Percentiles rank a stretch among this genome's conserved stretches.
Conservation (phyloP, 2,797 vertebrate genomes). For the Chloroceryle amazona region DNA sequence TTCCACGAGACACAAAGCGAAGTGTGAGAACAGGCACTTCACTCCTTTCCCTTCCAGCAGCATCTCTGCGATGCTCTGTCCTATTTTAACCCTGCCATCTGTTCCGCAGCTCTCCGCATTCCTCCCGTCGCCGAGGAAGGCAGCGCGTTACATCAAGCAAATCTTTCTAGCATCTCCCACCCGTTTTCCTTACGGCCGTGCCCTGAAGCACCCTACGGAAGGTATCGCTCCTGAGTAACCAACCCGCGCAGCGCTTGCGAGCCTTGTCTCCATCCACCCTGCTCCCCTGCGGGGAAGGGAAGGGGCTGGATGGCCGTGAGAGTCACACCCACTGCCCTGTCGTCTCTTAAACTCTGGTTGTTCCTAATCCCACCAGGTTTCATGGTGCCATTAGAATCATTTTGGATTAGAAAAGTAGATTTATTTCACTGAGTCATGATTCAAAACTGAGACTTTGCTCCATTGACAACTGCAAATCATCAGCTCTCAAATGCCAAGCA, state of each 20-base stretch:
- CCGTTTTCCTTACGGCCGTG: background rate
- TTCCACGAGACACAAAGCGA: background rate
- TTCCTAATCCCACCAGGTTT: background rate
- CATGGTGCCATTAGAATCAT: background rate
- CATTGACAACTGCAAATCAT: conserved; percentile 38
- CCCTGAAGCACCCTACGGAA: background rate
- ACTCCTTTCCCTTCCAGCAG: conserved; percentile 39
- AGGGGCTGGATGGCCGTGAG: background rate
- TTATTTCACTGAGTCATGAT: conserved; percentile 62
- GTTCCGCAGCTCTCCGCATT: background rate
- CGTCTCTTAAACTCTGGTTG: background rate
- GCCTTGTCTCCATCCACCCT: background rate
- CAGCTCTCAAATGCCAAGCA: conserved; percentile 7
- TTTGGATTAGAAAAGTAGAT: background rate
- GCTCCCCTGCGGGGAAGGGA: background rate
- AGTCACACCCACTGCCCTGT: background rate
- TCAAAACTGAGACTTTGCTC: conserved; percentile 10
- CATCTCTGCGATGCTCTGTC: conserved; percentile 1
- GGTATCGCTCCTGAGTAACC: accelerated
- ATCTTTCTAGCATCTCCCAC: background rate
- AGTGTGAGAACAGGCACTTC: conserved; percentile 60
- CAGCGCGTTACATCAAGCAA: background rate
- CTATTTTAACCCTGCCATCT: conserved; percentile 74
- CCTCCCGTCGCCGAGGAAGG: background rate
- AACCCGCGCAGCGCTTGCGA: accelerated